A percentile compares a stretch with the other conserved stretches of the same genome.
These are phyloP conservation scores for Periophthalmus magnuspinnatus DNA, from an alignment of 2,797 vertebrate genomes.

Conservation along the genomic window DNA sequence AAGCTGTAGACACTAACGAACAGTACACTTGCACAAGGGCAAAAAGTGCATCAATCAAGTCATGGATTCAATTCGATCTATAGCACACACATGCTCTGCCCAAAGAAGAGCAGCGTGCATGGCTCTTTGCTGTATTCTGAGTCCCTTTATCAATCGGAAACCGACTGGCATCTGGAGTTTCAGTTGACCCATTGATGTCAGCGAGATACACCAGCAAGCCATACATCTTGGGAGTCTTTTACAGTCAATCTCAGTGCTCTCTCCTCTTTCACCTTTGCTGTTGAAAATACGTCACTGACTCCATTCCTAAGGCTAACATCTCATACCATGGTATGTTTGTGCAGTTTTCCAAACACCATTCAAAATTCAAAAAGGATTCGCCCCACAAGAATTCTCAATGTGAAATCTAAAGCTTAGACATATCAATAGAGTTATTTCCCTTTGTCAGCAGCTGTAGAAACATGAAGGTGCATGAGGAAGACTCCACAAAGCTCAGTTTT, in stretches of 20 bases:
- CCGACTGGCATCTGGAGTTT: not conserved
- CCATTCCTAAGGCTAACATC: not conserved
- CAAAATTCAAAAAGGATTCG: not conserved
- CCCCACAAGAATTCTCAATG: not conserved
- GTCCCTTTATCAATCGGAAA: not conserved
- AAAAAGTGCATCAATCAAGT: too few relatives aligned
- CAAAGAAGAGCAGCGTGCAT: not conserved
- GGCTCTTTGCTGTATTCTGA: not conserved
- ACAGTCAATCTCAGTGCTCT: not conserved
- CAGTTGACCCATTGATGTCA: not conserved
- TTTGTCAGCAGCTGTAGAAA: conserved; percentile 1
- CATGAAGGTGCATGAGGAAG: not conserved
- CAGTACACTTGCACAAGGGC: not conserved
- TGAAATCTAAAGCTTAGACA: not conserved
- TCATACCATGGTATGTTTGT: not conserved
- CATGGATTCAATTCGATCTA: not conserved
- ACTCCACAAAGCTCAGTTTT: conserved; percentile 1
- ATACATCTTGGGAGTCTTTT: not conserved
- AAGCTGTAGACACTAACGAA: not conserved
- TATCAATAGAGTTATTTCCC: not conserved
- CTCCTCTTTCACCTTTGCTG: not conserved
- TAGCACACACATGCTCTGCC: not conserved
- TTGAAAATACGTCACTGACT: not conserved
- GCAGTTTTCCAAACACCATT: not conserved
- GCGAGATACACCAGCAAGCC: not conserved